Conservation (phyloP, 2,113 vertebrate species). For the Pomatorhinus ruficollis region DNA sequence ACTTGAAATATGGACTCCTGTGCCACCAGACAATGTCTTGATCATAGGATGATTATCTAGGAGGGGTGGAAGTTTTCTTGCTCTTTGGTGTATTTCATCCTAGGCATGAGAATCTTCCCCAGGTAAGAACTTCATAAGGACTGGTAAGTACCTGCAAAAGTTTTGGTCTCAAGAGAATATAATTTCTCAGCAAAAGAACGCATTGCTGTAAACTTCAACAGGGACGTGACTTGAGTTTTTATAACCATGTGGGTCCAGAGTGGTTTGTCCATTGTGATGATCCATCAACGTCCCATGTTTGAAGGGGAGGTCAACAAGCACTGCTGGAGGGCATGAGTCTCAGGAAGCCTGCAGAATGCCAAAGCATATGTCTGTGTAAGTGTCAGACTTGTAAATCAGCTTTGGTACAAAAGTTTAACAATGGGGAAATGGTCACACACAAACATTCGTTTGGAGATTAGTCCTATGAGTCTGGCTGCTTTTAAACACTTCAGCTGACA, state of each 20-base stretch:
- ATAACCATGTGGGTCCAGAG: background rate
- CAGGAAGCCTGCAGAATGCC: background rate
- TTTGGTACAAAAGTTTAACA: conserved; percentile 26
- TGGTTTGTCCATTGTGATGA: background rate
- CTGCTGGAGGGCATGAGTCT: background rate
- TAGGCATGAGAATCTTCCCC: background rate
- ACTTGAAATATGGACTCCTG: background rate
- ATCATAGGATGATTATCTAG: background rate
- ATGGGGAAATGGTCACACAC: background rate
- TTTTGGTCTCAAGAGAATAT: background rate
- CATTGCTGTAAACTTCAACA: background rate
- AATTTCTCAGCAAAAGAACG: background rate
- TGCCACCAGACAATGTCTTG: background rate
- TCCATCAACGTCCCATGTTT: background rate
- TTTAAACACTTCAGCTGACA: conserved; percentile 25
- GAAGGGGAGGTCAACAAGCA: background rate
- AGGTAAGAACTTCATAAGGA: background rate
- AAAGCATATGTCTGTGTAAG: background rate
- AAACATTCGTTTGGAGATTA: conserved; percentile 7
- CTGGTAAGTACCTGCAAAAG: background rate
- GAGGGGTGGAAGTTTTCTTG: background rate
- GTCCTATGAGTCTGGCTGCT: background rate
- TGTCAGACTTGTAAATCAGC: conserved; percentile 47
- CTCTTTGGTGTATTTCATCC: background rate
- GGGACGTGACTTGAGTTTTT: background rate